Evolutionary conservation across 2,797 vertebrate species (phyloP).

Genomic region (Trachurus trachurus): DNA sequence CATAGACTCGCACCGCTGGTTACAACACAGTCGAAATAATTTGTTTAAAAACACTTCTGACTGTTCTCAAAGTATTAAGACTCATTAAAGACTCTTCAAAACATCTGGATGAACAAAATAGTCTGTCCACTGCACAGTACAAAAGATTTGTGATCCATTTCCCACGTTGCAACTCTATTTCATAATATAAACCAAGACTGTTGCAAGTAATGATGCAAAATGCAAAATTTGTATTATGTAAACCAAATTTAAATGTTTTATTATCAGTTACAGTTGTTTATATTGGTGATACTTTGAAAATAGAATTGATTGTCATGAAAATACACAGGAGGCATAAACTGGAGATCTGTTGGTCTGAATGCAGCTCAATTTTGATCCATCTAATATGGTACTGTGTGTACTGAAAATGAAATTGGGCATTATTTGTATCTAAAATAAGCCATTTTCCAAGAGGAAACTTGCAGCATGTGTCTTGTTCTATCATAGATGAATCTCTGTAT

Average conservation of each 20-base stretch:
- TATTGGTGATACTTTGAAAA: not conserved
- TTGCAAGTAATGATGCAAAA: not conserved
- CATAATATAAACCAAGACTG: not conserved
- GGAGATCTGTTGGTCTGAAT: not conserved
- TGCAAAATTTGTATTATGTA: not conserved
- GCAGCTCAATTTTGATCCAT: not conserved
- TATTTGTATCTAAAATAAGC: not conserved
- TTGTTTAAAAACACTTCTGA: not conserved
- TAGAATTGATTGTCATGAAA: not conserved
- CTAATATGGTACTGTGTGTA: not conserved
- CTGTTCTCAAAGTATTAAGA: constrained; percentile 3
- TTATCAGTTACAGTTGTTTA: not conserved
- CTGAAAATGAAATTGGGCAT: constrained; percentile 8
- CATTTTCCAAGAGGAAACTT: not conserved
- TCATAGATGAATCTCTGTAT: constrained; percentile 15
- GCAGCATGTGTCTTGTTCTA: constrained; percentile 4
- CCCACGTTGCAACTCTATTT: not conserved
- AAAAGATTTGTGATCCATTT: not conserved
- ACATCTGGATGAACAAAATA: not conserved
- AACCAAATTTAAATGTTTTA: not conserved
- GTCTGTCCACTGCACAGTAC: not conserved
- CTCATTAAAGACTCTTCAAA: not conserved
- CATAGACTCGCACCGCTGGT: not conserved
- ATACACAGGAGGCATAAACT: not conserved
- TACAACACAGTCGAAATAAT: not conserved